phyloP scores from a whole-genome alignment of 35 echinoderm and acorn worm species.

The Diadema setosum region DNA sequence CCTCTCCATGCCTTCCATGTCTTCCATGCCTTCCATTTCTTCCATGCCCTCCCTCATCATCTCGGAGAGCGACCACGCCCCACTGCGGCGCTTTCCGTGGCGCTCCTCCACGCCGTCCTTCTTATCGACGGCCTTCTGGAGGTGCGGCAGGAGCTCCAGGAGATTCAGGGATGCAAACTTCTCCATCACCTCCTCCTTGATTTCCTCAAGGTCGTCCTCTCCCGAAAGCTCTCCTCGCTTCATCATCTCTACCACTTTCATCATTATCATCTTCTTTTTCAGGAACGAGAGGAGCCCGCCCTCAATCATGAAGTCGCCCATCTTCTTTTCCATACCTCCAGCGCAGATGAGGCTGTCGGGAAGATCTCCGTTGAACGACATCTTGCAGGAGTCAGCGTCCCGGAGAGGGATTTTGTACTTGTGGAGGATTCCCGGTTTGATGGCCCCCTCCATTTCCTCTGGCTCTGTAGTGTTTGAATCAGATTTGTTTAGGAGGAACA shows the following conservation, averaged over 20 bases:
- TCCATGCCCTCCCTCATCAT: neutral
- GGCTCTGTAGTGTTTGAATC: neutral
- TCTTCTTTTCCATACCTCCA: neutral
- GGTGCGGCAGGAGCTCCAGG: neutral
- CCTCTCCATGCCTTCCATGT: neutral
- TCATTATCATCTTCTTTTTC: conserved; percentile 13
- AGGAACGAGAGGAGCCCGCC: neutral
- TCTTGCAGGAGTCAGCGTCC: neutral
- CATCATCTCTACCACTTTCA: neutral
- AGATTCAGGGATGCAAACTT: neutral
- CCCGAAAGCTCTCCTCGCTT: neutral
- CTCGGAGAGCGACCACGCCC: neutral
- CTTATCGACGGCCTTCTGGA: neutral
- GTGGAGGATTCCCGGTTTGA: neutral
- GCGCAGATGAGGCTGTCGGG: neutral
- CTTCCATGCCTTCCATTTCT: neutral
- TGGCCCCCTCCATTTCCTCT: neutral
- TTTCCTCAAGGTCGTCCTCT: neutral
- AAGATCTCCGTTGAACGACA: neutral
- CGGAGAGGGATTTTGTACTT: neutral
- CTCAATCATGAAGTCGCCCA: neutral
- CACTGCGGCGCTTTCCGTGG: neutral
- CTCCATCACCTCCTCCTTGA: neutral
- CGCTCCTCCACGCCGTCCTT: neutral
- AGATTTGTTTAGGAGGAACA: no score